These are phyloP conservation scores for Parasteatoda lunata DNA, from an alignment of 2,888 invertebrate genomes.

Conservation along the genomic window DNA sequence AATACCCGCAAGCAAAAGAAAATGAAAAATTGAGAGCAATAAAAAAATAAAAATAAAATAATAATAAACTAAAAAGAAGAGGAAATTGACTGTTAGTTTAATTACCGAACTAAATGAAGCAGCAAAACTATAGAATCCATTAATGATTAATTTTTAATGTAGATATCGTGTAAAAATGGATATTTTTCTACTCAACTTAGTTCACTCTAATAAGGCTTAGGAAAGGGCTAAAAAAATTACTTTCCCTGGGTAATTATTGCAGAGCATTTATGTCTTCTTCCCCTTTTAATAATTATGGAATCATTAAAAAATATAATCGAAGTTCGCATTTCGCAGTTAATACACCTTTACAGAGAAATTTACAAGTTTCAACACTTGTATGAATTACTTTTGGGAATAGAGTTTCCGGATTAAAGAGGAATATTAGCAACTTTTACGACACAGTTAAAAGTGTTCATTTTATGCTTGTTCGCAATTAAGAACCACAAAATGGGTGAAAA, in stretches of 20 bases:
- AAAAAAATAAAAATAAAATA: not conserved
- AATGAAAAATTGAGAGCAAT: not conserved
- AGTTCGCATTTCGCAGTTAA: constrained; percentile 14
- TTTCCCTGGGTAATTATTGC: constrained; percentile 44
- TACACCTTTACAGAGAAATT: constrained; percentile 13
- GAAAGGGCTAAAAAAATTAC: constrained; percentile 27
- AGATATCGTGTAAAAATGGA: constrained; percentile 50
- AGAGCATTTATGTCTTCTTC: constrained; percentile 23
- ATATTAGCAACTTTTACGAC: not conserved
- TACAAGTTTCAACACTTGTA: constrained; percentile 48
- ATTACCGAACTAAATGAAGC: constrained; percentile 59
- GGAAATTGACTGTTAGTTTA: constrained; percentile 54
- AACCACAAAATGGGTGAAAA: not conserved
- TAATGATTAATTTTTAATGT: constrained; percentile 66
- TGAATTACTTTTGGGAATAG: constrained; percentile 25
- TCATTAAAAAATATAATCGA: constrained; percentile 41
- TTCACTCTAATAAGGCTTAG: constrained; percentile 37
- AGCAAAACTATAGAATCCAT: constrained; percentile 58
- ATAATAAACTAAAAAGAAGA: constrained; percentile 14
- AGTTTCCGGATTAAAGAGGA: not conserved
- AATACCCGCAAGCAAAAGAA: no score
- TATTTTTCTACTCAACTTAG: constrained; percentile 32
- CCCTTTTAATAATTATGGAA: constrained; percentile 33
- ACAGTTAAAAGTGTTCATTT: constrained; percentile 1
- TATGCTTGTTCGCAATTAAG: not conserved